Base-by-base conservation (phyloP, 2,888 invertebrate genomes). In the Polydrusus tereticollis region DNA sequence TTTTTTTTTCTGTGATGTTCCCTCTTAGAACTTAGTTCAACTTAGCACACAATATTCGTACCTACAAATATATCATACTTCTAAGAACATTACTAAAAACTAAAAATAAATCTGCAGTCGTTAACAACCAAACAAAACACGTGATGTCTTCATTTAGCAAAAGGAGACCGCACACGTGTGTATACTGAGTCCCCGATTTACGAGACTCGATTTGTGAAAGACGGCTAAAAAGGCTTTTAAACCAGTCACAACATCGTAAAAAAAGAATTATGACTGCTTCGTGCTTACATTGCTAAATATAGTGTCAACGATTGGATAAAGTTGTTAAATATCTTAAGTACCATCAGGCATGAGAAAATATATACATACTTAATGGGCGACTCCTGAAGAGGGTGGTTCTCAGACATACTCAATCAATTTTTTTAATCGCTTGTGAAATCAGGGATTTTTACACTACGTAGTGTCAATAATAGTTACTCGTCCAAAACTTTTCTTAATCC, bases 191-290 rank as follows among this genome's bases (percentile, higher is more conserved):
- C 50, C 12, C 47, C 33, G 12, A 63, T 63, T 63, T 63, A 63
- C 47, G 63, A 47, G 18, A 2, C 36, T 29, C 20, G 47, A 63
- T 47, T 47, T 63, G 20, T 14, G 20, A 16, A 33, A 29, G 60
- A 60, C 26, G 26, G 45, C 43, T 60, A 43, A 45, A 60, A 60
- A 60, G 63, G 63, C 29, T 47, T 29, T 63, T 47, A 47, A n/a
- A 36, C 29, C 10, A 29, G 63, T 63, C 63, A 63, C 23, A 63
- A 63, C 63, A 63, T 63, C 47, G 47, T 63, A 63, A 47, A 63
- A n/a, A 62, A 63, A 47, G 63, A 63, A 16, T 63, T 63, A 63
- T 47, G 3, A 50, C n/a, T 29, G 36, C 47, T 63, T 63, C 47
- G 20, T 29, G 36, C 47, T 63, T 63, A 63, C 18, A 50, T 5